Conservation (phyloP, 2,888 invertebrate genomes). For the Rotaria macrura region DNA sequence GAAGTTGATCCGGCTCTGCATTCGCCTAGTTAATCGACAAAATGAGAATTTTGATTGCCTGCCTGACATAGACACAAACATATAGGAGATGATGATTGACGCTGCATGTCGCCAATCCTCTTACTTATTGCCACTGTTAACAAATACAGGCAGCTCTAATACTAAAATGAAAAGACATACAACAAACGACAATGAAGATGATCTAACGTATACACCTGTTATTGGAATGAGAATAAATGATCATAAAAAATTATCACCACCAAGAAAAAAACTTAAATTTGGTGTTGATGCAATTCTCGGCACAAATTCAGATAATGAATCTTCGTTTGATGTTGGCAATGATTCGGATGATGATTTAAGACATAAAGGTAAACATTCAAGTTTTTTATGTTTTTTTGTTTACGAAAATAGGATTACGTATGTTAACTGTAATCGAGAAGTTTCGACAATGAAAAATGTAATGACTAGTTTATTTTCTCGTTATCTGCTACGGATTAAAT, state of each 20-base stretch:
- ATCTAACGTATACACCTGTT: neutral
- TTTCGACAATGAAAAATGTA: no score
- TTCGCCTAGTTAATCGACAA: neutral
- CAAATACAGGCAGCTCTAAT: neutral
- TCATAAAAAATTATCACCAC: neutral
- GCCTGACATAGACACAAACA: neutral
- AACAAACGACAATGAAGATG: conserved; percentile 4
- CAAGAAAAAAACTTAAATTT: conserved; percentile 18
- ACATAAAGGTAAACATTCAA: neutral
- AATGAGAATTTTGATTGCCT: conserved; percentile 11
- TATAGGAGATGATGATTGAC: neutral
- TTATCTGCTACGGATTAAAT: no score
- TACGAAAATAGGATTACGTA: no score
- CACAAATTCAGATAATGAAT: neutral
- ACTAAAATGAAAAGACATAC: neutral
- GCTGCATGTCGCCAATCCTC: conserved; percentile 5
- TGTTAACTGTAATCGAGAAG: no score
- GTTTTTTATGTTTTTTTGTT: neutral
- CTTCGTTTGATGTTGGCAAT: neutral
- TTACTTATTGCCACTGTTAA: conserved; percentile 11
- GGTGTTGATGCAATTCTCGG: conserved; percentile 25
- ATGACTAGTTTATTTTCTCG: no score
- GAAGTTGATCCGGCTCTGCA: neutral
- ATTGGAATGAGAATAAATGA: neutral
- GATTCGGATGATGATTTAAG: neutral